A percentile compares a stretch with the other conserved stretches of the same genome.
These are phyloP conservation scores for Mesorhabditis spiculigera DNA, from an alignment of 2,888 invertebrate genomes.

Conservation along the genomic window DNA sequence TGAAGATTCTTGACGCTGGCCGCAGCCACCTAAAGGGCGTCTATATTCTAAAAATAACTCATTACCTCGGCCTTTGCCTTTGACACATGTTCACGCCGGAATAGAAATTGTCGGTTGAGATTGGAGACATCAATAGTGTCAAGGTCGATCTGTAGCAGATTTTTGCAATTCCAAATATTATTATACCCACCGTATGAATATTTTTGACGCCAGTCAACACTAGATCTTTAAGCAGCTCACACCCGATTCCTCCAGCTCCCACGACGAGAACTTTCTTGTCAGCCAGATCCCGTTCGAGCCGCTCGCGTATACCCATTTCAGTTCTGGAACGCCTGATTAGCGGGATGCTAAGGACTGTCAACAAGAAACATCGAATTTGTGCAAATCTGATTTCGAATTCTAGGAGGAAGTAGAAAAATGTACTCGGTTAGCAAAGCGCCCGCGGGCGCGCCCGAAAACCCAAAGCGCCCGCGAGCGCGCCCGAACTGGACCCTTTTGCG, in stretches of 20 bases:
- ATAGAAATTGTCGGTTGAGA: conserved; percentile 96
- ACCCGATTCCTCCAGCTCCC: conserved; percentile 84
- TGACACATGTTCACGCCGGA: conserved; percentile 94
- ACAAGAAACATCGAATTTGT: too few species aligned
- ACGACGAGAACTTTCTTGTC: conserved; percentile 14
- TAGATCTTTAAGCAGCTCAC: conserved; percentile 94
- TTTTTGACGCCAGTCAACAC: conserved; percentile 87
- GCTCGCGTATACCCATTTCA: conserved; percentile 20
- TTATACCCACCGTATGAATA: conserved; percentile 80
- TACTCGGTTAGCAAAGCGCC: too few species aligned
- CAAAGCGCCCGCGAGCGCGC: too few species aligned
- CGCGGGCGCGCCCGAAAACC: too few species aligned
- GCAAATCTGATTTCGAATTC: too few species aligned
- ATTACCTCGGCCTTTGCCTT: conserved; percentile 74
- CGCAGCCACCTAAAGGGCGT: conserved; percentile 36
- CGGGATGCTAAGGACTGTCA: too few species aligned
- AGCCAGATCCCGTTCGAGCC: conserved; percentile 13
- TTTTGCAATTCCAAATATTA: not conserved
- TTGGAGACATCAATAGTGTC: conserved; percentile 99
- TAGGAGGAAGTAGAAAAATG: too few species aligned
- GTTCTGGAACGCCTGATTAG: too few species aligned
- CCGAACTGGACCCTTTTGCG: too few species aligned
- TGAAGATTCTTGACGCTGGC: conserved; percentile 40
- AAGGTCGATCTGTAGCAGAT: conserved; percentile 83
- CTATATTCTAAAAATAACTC: conserved; percentile 3